A percentile compares a stretch with the other conserved stretches of the same genome.
Evolutionary conservation across 2,113 vertebrate genomes (phyloP).

Genomic region (Podocnemis expansa): DNA sequence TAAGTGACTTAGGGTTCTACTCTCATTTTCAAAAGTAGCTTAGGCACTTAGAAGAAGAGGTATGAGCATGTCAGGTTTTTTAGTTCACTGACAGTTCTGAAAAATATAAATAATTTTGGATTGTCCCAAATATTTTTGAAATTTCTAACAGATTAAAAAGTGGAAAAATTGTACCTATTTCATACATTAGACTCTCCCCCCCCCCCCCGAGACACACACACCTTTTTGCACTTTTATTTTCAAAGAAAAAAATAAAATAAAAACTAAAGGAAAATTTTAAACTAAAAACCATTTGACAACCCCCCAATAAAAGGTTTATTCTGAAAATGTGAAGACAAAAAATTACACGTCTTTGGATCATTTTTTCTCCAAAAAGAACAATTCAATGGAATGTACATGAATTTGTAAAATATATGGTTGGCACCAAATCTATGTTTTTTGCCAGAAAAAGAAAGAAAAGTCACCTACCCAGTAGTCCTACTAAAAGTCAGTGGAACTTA

Average conservation of each 20-base stretch:
- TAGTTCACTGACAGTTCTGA: neutral
- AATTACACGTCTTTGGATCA: neutral
- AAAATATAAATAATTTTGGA: neutral
- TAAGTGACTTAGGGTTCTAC: neutral
- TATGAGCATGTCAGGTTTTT: neutral
- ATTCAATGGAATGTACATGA: neutral
- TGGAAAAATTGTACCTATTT: neutral
- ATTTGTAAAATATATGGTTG: neutral
- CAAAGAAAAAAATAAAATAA: neutral
- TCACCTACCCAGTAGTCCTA: neutral
- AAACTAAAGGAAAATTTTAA: neutral
- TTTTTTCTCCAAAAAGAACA: neutral
- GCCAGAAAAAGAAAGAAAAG: neutral
- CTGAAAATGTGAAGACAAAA: neutral
- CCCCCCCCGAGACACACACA: too few species aligned
- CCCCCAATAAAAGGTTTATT: neutral
- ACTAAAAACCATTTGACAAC: neutral
- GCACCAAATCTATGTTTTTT: rapidly evolving
- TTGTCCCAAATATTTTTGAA: neutral
- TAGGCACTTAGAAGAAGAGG: neutral
- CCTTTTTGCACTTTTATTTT: neutral
- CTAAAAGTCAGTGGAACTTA: neutral
- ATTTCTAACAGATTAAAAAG: neutral
- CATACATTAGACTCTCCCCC: too few species aligned
- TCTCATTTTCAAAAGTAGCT: neutral